Percentiles rank a stretch among this genome's conserved stretches.
Evolutionary conservation across 2,113 vertebrate species (phyloP).

Genomic region (Dascyllus trimaculatus): DNA sequence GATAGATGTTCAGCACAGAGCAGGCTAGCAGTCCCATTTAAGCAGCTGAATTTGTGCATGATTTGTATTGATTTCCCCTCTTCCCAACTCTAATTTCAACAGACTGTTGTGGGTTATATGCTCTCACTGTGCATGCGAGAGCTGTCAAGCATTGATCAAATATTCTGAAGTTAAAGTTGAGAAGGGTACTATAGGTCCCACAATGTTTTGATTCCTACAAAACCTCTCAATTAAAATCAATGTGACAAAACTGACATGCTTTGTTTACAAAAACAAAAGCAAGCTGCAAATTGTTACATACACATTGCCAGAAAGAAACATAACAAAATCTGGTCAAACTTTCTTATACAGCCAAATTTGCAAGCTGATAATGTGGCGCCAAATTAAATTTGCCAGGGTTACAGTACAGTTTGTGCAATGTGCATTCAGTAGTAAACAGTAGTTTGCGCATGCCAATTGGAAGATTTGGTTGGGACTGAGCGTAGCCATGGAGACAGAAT

Average conservation of each 20-base stretch:
- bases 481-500: conserved; percentile 99
- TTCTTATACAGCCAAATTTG: conserved; percentile 81
- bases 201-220: conserved; percentile 77
- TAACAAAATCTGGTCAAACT: conserved; percentile 78
- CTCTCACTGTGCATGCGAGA: conserved; percentile 84
- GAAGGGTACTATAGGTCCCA: conserved; percentile 81
- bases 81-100: conserved; percentile 84
- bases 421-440: conserved; percentile 84
- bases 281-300: conserved; percentile 83
- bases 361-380: conserved; percentile 79
- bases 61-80: conserved; percentile 79
- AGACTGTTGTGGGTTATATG: conserved; percentile 66
- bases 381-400: conserved; percentile 79
- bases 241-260: conserved; percentile 83
- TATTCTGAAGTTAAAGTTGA: conserved; percentile 83
- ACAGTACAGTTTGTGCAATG: conserved; percentile 82
- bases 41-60: conserved; percentile 86
- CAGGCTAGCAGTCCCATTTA: conserved; percentile 99
- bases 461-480: conserved; percentile 94
- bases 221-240: conserved; percentile 78
- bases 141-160: conserved; percentile 77
- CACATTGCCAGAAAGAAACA: conserved; percentile 84
- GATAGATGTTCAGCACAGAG: conserved; percentile 84
- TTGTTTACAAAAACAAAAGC: conserved; percentile 86
- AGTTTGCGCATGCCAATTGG: conserved; percentile 91